Evolutionary conservation across 2,113 vertebrate species (phyloP).

Genomic region (Cyprinodon tularosa): DNA sequence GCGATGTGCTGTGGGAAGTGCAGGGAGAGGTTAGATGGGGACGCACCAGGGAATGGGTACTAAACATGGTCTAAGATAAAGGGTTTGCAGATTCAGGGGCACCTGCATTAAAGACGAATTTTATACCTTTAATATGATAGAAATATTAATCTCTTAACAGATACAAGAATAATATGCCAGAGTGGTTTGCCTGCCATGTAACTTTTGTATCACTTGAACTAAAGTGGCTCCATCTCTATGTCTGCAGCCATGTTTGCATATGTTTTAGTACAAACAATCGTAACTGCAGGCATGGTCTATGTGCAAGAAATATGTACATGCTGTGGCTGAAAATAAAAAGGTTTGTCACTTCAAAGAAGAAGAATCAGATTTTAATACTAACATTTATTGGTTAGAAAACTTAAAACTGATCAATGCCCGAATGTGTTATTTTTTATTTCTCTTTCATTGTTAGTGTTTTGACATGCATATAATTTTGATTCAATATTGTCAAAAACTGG

Average conservation of each 20-base stretch:
- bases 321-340: background rate
- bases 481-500: background rate
- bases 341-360: constrained; percentile 10
- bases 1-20: constrained; percentile 54
- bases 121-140: constrained; percentile 56
- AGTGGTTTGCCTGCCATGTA: constrained; percentile 65
- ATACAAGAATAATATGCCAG: constrained; percentile 68
- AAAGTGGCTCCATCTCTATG: constrained; percentile 38
- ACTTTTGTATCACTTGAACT: constrained; percentile 42
- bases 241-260: background rate
- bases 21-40: constrained; percentile 45
- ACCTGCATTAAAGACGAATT: constrained; percentile 67
- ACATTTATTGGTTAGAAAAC: background rate
- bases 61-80: constrained; percentile 57
- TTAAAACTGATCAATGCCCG: background rate
- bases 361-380: constrained; percentile 16
- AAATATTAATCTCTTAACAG: constrained; percentile 46
- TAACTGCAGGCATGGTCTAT: constrained; percentile 20
- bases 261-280: constrained; percentile 47
- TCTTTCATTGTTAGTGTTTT: background rate
- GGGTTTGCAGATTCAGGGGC: constrained; percentile 52
- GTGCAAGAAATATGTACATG: constrained; percentile 29
- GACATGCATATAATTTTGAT: background rate
- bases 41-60: constrained; percentile 53
- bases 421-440: background rate